Conservation (phyloP, 2,888 invertebrate species). For the Scrobipalpa costella region DNA sequence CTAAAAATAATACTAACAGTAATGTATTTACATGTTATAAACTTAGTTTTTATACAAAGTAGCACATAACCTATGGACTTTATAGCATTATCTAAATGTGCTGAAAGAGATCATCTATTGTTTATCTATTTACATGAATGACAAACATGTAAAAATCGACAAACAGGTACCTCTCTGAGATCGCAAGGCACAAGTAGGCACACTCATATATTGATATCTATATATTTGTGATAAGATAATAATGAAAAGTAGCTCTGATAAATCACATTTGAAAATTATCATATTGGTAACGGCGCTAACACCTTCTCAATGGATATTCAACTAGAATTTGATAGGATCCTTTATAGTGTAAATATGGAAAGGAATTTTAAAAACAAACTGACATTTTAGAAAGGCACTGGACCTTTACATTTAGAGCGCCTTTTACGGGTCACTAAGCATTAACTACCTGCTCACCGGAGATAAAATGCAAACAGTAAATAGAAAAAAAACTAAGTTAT, state of each 20-base stretch:
- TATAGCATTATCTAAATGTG: no score
- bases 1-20: no score
- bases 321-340: conserved; percentile 25
- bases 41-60: neutral
- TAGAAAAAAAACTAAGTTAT: conserved; percentile 42
- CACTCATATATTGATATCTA: conserved; percentile 43
- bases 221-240: conserved; percentile 46
- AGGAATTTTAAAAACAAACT: conserved; percentile 51
- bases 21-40: neutral
- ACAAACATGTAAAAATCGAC: conserved; percentile 1
- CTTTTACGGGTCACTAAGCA: conserved; percentile 42
- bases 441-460: conserved; percentile 33
- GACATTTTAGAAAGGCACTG: conserved; percentile 67
- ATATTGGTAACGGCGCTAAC: conserved; percentile 21
- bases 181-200: conserved; percentile 30
- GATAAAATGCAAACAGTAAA: conserved; percentile 40
- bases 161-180: neutral
- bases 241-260: conserved; percentile 38
- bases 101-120: no score
- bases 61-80: neutral
- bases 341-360: conserved; percentile 34
- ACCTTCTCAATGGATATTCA: conserved; percentile 18
- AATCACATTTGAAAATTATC: conserved; percentile 31
- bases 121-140: neutral
- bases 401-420: conserved; percentile 42